Conservation (phyloP, 2,113 vertebrate species). For the Triplophysa siluroides region DNA sequence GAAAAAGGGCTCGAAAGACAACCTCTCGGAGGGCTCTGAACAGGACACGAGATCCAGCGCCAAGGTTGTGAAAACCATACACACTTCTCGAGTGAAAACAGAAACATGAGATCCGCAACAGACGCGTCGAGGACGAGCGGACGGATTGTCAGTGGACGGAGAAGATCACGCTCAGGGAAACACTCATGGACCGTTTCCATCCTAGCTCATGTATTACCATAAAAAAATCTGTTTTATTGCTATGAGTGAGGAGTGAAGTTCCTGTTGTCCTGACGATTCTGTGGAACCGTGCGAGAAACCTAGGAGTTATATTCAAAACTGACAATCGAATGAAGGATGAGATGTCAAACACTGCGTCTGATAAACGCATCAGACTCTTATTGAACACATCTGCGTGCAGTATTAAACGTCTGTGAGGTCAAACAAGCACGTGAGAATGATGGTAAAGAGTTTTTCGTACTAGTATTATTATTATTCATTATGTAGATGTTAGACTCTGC, state of each 20-base stretch:
- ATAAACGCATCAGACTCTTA: background rate
- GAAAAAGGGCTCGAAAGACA: constrained; percentile 81
- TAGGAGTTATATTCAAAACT: constrained; percentile 23
- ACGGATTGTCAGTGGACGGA: constrained; percentile 7
- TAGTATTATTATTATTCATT: constrained; percentile 10
- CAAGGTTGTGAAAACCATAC: constrained; percentile 78
- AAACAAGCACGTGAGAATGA: constrained; percentile 33
- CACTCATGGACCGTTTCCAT: constrained; percentile 2
- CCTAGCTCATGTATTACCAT: constrained; percentile 1
- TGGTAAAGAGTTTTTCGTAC: background rate
- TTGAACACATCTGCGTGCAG: constrained; percentile 34
- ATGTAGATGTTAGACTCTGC: constrained; percentile 39
- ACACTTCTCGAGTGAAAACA: constrained; percentile 72
- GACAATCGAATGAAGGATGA: constrained; percentile 56
- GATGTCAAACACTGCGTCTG: background rate
- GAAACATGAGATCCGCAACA: constrained; percentile 72
- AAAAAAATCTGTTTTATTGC: background rate
- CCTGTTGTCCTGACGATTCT: background rate
- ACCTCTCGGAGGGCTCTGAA: constrained; percentile 75
- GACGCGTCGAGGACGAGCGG: background rate
- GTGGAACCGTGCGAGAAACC: background rate
- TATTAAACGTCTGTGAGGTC: constrained; percentile 47
- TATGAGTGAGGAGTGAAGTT: background rate
- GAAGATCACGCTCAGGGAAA: background rate
- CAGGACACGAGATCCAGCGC: constrained; percentile 68